phyloP scores from a whole-genome alignment of 2,113 vertebrate genomes.

The Nothobranchius furzeri region DNA sequence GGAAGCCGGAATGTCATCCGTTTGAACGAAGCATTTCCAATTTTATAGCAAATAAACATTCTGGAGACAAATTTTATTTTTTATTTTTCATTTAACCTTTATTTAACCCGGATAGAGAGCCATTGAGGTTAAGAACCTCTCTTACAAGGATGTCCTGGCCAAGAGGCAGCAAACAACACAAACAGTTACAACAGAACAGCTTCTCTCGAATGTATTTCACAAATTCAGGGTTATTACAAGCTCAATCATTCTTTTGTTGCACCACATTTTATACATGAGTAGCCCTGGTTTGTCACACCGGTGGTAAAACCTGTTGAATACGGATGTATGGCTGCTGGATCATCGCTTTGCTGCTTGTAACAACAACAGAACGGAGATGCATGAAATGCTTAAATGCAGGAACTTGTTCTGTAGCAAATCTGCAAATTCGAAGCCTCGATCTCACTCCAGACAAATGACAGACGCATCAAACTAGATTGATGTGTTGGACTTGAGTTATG shows the following conservation, averaged over 20 bases:
- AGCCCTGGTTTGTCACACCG: neutral
- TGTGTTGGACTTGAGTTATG: constrained; percentile 39
- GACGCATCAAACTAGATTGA: constrained; percentile 35
- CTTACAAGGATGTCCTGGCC: too few species aligned
- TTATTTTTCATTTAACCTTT: too few species aligned
- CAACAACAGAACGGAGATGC: neutral
- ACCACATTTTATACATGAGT: neutral
- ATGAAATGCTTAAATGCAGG: neutral
- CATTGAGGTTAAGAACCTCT: too few species aligned
- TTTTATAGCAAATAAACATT: neutral
- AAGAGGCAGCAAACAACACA: too few species aligned
- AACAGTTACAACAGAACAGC: too few species aligned
- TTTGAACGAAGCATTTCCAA: constrained; percentile 6
- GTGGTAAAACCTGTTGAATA: neutral
- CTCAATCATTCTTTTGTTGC: neutral
- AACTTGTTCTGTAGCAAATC: neutral
- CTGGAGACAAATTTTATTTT: neutral
- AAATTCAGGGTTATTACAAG: neutral
- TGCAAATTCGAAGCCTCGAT: neutral
- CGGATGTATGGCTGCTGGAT: neutral
- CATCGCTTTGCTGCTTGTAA: neutral
- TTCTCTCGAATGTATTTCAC: neutral
- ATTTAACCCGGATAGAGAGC: too few species aligned
- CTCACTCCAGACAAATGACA: constrained; percentile 26
- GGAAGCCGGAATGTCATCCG: neutral